A percentile compares a stretch with the other conserved stretches of the same genome.
Conservation (phyloP, 2,888 invertebrate genomes). For the Eupeodes latifasciatus region DNA sequence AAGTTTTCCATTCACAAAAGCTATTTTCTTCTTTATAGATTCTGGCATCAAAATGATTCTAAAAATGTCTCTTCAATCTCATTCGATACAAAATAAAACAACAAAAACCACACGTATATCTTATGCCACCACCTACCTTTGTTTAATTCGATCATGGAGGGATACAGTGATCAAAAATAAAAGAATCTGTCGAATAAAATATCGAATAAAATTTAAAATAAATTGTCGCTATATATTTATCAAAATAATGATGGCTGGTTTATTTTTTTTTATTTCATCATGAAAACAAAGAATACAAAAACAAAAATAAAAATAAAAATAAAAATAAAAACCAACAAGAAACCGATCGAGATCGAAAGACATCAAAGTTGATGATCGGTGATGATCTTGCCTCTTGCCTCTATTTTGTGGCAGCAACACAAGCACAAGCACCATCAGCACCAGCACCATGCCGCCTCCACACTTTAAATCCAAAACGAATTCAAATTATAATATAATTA, state of each 20-base stretch:
- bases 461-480: slow-evolving; percentile 48
- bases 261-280: slow-evolving; percentile 51
- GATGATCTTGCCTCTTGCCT: slow-evolving; percentile 20
- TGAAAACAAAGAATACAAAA: slow-evolving; percentile 8
- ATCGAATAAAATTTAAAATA: slow-evolving; percentile 64
- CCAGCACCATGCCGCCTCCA: slow-evolving; percentile 51
- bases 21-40: slow-evolving; percentile 1
- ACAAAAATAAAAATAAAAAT: slow-evolving; percentile 1
- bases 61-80: not conserved
- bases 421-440: not conserved
- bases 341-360: slow-evolving; percentile 23
- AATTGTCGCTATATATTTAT: slow-evolving; percentile 67
- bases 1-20: slow-evolving; percentile 12
- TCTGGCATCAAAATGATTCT: not conserved
- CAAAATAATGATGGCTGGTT: slow-evolving; percentile 65
- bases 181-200: not conserved
- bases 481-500: slow-evolving; percentile 69
- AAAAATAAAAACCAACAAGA: not conserved
- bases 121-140: slow-evolving; percentile 19
- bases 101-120: not conserved
- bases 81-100: slow-evolving; percentile 3
- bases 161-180: not conserved
- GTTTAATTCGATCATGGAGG: not conserved
- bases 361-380: slow-evolving; percentile 25
- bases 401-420: slow-evolving; percentile 48